Percentiles rank a stretch among this genome's conserved stretches.
Conservation (phyloP, 2,113 vertebrate species). For the Clinocottus analis region DNA sequence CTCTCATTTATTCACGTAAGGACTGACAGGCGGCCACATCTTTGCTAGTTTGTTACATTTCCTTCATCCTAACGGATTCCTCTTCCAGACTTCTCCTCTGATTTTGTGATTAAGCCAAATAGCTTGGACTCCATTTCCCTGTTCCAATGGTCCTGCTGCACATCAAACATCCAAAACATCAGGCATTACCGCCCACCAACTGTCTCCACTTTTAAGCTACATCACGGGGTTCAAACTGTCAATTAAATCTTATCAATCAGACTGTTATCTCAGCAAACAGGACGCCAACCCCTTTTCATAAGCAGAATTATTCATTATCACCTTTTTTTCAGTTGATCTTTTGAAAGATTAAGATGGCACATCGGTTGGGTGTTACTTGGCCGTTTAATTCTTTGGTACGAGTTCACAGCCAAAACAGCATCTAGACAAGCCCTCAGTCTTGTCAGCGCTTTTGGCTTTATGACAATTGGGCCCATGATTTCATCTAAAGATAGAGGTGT, state of each 20-base stretch:
- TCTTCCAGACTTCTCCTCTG: constrained; percentile 10
- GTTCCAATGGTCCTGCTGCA: constrained; percentile 10
- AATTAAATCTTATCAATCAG: constrained; percentile 63
- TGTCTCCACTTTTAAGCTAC: constrained; percentile 7
- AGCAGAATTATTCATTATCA: constrained; percentile 48
- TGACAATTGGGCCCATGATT: neutral
- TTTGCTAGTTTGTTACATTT: constrained; percentile 7
- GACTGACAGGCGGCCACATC: neutral
- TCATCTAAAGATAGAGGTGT: neutral
- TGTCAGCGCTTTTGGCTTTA: neutral
- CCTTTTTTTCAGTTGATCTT: constrained; percentile 64
- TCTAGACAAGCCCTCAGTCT: constrained; percentile 1
- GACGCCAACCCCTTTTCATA: constrained; percentile 28
- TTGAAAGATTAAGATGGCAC: constrained; percentile 39
- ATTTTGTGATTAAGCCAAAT: constrained; percentile 6
- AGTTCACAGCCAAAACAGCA: constrained; percentile 15
- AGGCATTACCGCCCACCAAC: neutral
- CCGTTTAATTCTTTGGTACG: constrained; percentile 20
- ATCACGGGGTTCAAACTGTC: constrained; percentile 17
- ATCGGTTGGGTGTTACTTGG: constrained; percentile 21
- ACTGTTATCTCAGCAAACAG: constrained; percentile 46
- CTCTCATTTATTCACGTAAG: constrained; percentile 31
- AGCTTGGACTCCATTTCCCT: neutral
- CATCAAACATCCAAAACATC: constrained; percentile 35
- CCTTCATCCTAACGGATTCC: constrained; percentile 11